A percentile compares a stretch with the other conserved stretches of the same genome.
Evolutionary conservation across 2,113 vertebrate genomes (phyloP).

Genomic region (Aix galericulata): DNA sequence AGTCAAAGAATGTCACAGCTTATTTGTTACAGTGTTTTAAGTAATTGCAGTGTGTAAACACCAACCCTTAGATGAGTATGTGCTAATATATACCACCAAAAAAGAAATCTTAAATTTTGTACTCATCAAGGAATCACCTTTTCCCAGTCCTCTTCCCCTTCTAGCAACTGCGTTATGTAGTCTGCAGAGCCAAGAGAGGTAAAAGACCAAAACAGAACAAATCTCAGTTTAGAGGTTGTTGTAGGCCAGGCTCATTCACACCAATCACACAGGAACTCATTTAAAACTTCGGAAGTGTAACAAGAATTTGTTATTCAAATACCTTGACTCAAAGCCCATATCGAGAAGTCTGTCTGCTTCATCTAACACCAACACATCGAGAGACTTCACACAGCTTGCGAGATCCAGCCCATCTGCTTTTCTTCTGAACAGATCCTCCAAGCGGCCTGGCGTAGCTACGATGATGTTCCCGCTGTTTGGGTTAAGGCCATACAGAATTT

Average conservation of each 20-base stretch:
- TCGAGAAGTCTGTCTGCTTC: constrained; percentile 95
- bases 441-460: constrained; percentile 90
- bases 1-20: neutral
- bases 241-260: fast-evolving
- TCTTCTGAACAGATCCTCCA: constrained; percentile 96
- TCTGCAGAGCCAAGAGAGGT: neutral
- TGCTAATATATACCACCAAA: neutral
- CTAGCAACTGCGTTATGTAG: neutral
- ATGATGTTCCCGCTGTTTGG: constrained; percentile 88
- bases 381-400: constrained; percentile 80
- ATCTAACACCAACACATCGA: constrained; percentile 93
- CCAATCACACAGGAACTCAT: fast-evolving
- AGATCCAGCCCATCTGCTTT: constrained; percentile 90
- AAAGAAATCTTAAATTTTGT: neutral
- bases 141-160: neutral
- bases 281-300: neutral
- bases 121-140: neutral
- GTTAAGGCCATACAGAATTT: neutral
- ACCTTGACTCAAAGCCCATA: constrained; percentile 98
- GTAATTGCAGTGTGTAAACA: neutral
- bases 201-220: neutral
- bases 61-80: neutral
- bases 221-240: neutral
- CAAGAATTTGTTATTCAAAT: neutral
- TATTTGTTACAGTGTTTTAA: neutral